These are phyloP conservation scores for Caenorhabditis doughertyi DNA, from an alignment of 2,888 invertebrate genomes.

Conservation along the genomic window DNA sequence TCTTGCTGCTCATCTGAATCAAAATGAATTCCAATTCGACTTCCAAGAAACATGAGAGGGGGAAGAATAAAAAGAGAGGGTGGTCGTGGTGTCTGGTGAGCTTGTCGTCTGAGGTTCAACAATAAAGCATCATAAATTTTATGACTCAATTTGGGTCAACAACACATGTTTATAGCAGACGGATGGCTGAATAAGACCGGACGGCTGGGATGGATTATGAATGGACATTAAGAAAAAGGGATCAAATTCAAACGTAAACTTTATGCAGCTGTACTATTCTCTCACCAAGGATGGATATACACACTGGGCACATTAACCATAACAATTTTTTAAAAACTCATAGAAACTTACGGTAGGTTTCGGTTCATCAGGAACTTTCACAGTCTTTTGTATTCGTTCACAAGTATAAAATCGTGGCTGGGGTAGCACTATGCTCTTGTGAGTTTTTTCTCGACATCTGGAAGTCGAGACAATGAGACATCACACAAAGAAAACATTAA, in stretches of 20 bases:
- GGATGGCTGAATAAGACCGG: conserved; percentile 22
- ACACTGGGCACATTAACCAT: no score
- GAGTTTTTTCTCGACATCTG: conserved; percentile 68
- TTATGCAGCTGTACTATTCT: no score
- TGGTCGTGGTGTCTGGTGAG: conserved; percentile 51
- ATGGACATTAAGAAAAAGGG: not conserved
- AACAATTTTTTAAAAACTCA: not conserved
- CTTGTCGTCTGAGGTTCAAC: conserved; percentile 46
- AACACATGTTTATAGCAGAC: conserved; percentile 63
- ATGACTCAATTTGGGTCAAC: conserved; percentile 63
- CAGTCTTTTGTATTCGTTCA: conserved; percentile 60
- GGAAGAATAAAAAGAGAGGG: conserved; percentile 6
- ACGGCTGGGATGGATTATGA: conserved; percentile 31
- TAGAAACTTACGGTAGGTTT: conserved; percentile 4
- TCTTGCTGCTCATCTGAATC: conserved; percentile 61
- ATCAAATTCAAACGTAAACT: no score
- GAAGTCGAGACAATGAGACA: conserved; percentile 28
- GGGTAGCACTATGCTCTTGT: conserved; percentile 62
- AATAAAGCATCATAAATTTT: conserved; percentile 60
- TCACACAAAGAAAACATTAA: not conserved
- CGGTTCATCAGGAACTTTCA: conserved; percentile 26
- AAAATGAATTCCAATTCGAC: conserved; percentile 20
- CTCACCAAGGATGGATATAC: no score
- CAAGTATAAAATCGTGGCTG: conserved; percentile 37
- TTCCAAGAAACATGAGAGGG: conserved; percentile 50